Conservation (phyloP, 2,797 vertebrate genomes). For the Liasis olivaceus region DNA sequence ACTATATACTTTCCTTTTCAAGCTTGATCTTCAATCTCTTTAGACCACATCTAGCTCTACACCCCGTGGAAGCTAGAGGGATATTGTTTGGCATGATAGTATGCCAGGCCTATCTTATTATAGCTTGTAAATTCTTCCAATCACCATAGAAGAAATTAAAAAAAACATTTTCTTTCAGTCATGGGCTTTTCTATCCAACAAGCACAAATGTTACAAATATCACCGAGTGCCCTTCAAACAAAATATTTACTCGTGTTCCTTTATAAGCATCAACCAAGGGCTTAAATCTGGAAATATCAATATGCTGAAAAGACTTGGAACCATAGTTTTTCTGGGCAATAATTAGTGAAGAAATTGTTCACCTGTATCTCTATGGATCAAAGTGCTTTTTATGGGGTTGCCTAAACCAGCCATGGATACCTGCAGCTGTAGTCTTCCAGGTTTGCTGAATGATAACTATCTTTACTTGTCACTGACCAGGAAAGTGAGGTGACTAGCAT, state of each 20-base stretch:
- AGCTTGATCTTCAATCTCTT: not conserved
- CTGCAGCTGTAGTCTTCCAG: not conserved
- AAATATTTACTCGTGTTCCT: constrained; percentile 33
- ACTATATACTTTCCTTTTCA: not conserved
- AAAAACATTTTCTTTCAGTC: not conserved
- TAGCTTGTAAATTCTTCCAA: not conserved
- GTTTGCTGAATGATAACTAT: too few relatives aligned
- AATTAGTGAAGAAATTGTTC: not conserved
- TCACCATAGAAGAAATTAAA: not conserved
- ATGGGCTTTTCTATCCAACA: constrained; percentile 14
- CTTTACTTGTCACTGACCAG: too few relatives aligned
- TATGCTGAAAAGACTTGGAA: not conserved
- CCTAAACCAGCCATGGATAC: not conserved
- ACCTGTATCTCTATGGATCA: not conserved
- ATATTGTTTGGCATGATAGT: not conserved
- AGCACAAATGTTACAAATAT: constrained; percentile 21
- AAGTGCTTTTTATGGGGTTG: not conserved
- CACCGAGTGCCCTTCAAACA: constrained; percentile 11
- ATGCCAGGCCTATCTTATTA: not conserved
- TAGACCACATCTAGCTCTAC: not conserved
- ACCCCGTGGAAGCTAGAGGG: not conserved
- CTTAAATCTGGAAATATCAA: constrained; percentile 10
- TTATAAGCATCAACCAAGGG: constrained; percentile 39
- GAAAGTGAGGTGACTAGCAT: too few relatives aligned
- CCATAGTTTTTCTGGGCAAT: not conserved